Conservation (phyloP, 2,888 invertebrate genomes). For the Rotaria macrura region DNA sequence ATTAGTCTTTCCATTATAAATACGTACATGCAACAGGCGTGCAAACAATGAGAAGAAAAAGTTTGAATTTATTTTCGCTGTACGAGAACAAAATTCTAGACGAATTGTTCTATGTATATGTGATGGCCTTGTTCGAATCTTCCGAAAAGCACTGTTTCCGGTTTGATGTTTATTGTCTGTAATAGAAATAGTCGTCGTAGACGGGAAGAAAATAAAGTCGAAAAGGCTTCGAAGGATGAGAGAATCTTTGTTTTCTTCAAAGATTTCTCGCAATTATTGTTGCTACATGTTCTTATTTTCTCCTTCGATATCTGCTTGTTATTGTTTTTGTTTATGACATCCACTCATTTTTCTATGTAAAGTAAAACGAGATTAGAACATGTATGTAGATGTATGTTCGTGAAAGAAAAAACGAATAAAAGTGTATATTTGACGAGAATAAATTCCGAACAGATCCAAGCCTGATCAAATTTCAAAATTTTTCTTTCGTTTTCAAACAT, state of each 20-base stretch:
- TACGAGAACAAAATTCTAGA: neutral
- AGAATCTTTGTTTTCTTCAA: too few species aligned
- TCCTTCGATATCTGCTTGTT: neutral
- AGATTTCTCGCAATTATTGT: too few species aligned
- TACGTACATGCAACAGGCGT: neutral
- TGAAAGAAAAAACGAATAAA: neutral
- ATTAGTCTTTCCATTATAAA: too few species aligned
- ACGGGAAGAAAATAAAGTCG: too few species aligned
- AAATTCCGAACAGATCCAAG: neutral
- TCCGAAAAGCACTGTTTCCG: neutral
- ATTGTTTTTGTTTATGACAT: neutral
- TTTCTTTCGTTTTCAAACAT: neutral
- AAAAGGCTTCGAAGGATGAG: too few species aligned
- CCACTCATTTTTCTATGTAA: neutral
- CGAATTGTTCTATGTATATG: neutral
- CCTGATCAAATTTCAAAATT: neutral
- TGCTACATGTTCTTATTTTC: neutral
- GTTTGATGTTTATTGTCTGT: neutral
- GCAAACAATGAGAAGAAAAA: neutral
- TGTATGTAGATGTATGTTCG: neutral
- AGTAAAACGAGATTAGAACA: neutral
- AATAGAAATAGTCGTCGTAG: too few species aligned
- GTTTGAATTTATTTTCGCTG: neutral
- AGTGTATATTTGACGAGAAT: neutral
- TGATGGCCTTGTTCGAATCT: neutral